Conservation (phyloP, 2,797 vertebrate species). For the Labroides dimidiatus region DNA sequence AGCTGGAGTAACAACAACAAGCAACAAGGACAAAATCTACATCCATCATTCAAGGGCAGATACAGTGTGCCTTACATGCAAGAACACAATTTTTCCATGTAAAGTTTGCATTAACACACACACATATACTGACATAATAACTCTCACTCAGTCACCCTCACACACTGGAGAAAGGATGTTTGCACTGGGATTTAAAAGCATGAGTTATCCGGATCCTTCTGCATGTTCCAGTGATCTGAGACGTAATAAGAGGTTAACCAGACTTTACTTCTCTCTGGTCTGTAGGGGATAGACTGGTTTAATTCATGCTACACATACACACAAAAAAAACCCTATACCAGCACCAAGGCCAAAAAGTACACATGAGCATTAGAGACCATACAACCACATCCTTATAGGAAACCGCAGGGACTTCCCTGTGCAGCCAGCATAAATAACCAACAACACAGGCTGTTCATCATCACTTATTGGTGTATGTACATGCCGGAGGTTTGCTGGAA, state of each 20-base stretch:
- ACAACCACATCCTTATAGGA: constrained; percentile 48
- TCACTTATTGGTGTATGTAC: constrained; percentile 97
- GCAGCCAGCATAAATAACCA: constrained; percentile 88
- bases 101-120: constrained; percentile 44
- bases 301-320: constrained; percentile 30
- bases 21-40: constrained; percentile 80
- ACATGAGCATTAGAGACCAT: constrained; percentile 33
- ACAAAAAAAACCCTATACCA: constrained; percentile 22
- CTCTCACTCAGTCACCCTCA: constrained; percentile 49
- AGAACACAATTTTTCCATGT: constrained; percentile 60
- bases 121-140: constrained; percentile 28
- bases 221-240: constrained; percentile 58
- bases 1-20: constrained; percentile 75
- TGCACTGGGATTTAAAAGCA: constrained; percentile 53
- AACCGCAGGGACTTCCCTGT: constrained; percentile 55
- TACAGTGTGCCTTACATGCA: constrained; percentile 60
- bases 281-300: constrained; percentile 20
- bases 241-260: constrained; percentile 65
- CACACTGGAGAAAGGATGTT: constrained; percentile 51
- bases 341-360: constrained; percentile 40
- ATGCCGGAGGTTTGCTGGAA: constrained; percentile 93
- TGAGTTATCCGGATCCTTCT: constrained; percentile 47
- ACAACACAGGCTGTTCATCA: constrained; percentile 92
- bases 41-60: constrained; percentile 77
- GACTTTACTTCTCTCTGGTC: constrained; percentile 46